phyloP scores from a whole-genome alignment of 2,888 invertebrate genomes.

The Aelia acuminata region DNA sequence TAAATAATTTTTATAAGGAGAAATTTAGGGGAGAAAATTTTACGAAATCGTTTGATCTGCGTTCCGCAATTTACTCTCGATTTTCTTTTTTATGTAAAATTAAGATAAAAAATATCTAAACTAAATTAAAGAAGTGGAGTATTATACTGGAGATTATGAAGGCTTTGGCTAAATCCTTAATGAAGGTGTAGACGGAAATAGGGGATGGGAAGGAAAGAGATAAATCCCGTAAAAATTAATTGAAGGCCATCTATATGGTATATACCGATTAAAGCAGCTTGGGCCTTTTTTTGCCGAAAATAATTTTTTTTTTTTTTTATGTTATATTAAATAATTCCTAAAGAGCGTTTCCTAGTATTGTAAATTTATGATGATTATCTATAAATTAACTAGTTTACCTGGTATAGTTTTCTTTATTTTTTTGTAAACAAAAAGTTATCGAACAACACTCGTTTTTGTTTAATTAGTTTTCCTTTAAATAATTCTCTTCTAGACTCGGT shows the following conservation, averaged over 20 bases:
- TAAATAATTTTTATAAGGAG: too few relatives aligned
- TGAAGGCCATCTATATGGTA: slow-evolving; percentile 47
- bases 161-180: slow-evolving; percentile 37
- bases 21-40: background rate
- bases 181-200: slow-evolving; percentile 44
- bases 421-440: background rate
- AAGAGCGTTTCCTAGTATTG: background rate
- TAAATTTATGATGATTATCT: too few relatives aligned
- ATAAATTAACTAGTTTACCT: too few relatives aligned
- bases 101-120: background rate
- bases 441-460: background rate
- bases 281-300: slow-evolving; percentile 16
- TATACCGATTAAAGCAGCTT: background rate
- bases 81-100: slow-evolving; percentile 6
- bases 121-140: slow-evolving; percentile 2
- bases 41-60: background rate
- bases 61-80: background rate
- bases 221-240: slow-evolving; percentile 46
- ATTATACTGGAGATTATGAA: slow-evolving; percentile 40
- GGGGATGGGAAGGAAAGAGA: background rate
- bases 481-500: background rate
- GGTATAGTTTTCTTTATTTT: too few relatives aligned
- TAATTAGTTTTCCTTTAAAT: background rate
- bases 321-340: background rate
- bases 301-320: slow-evolving; percentile 7